Base-by-base conservation (phyloP, 2,888 invertebrate species). In the Drosophila suboccidentalis region DNA sequence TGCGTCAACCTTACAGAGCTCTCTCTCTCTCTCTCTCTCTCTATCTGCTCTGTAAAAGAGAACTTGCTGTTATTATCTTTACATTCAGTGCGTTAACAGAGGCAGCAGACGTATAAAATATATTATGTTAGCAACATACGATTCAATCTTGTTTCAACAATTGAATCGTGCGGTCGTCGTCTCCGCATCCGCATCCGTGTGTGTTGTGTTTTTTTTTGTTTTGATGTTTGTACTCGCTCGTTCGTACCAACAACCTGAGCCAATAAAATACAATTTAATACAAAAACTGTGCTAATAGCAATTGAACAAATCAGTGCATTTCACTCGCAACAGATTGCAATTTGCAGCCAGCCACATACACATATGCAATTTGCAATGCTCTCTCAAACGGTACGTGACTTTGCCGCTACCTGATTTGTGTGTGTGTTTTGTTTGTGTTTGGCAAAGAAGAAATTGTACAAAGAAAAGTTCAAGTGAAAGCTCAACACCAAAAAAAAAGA, bases 401-500 rank as follows among this genome's bases (percentile, higher is more conserved):
- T 68, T 49, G 54, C 39, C 13, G 57, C 69, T 51, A 77, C 60
- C 65, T 65, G 54, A 80, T 63, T 66, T 58, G 50, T 55, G 41
- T 58, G 66, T 41, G 46, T 66, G 63, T 54, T 43, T 43, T 67
- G 49, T 60, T 54, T 67, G 50, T 51, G 34, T 51, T 60, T 39
- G 17, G 41, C 55, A 36, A 64, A 49, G 36, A 58, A 62, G 51
- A 76, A 66, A 72, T 58, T 62, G 43, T 47, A 51, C 58, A 61
- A 77, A 67, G 63, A 65, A 82, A 79, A 81, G 75, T 78, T 74
- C 39, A 58, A 71, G 80, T 80, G 74, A 86, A 81, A 80, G 76
- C 75, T 47, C 26, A 69, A 34, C 41, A 29, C 41, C 58, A 47
- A 58, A 10, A 47, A 63, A 63, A 47, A 19, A n/a, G n/a, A n/a